Evolutionary conservation across 1,140 invertebrate species (phyloP), one percentile per base, ranked within the genome.

Genomic region (Lordiphosa clarofinis): DNA sequence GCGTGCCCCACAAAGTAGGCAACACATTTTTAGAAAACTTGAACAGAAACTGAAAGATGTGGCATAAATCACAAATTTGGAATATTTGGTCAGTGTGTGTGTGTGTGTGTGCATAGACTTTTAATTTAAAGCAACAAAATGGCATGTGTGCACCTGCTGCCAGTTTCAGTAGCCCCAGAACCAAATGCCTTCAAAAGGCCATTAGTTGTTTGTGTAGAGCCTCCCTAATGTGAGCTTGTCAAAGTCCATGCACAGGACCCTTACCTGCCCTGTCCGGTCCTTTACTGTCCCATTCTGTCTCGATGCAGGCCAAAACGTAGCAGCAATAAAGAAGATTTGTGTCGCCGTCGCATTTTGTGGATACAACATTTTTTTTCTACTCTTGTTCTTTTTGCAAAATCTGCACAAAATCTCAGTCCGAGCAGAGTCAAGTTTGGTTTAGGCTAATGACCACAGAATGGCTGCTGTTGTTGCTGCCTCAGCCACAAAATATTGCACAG

Each of bases 251-350:
- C 36, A 53, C 13, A 60, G 7, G 35, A 11, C 42, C 33, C 28
- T 21, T 64, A 10, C 24, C 33, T 37, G 24, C 6, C 24, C 24
- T 28, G 24, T 7, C 24, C 24, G 46, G 53, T 21, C 35, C 24
- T 19, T 28, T 49, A 33, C 48, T 11, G 19, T 56, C 36, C 37
- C 54, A 49, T 39, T 50, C 58, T 63, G 68, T 55, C 47, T 21
- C 15, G 11, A 15, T 31, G n/a, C 48, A 50, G 35, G 48, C 48
- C 67, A 64, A 76, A 79, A 82, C 76, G 76, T 81, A 81, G 54
- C 72, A 72, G 76, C 76, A 81, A 81, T 81, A 81, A 81, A 81
- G 76, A 81, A 81, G 76, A 81, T 81, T 81, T 81, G 76, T 81
- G 76, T 81, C 63, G 61, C 76, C 67, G 46, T 72, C 76, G 62